These are phyloP conservation scores for Ctenicera cuprea DNA, from an alignment of 2,888 invertebrate species.

Conservation along the genomic window DNA sequence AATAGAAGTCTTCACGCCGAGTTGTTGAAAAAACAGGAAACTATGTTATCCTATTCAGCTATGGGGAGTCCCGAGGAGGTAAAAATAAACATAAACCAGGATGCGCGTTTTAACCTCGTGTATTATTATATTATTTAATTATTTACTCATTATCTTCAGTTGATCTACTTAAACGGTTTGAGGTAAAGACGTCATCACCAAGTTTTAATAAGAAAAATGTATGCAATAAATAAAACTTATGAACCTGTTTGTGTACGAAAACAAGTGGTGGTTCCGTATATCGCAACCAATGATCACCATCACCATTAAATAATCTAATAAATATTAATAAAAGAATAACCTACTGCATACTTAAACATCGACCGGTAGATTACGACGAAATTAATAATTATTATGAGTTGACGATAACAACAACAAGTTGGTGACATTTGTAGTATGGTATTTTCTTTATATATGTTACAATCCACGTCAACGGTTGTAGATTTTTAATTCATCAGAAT, in stretches of 20 bases:
- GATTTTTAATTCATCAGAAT: conserved; percentile 9
- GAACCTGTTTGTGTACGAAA: conserved; percentile 18
- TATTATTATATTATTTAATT: no score
- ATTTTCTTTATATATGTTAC: conserved; percentile 26
- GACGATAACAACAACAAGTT: conserved; percentile 31
- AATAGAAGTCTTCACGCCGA: no score
- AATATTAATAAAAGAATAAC: conserved; percentile 36
- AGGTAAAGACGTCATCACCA: neutral
- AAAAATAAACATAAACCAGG: no score
- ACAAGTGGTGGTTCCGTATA: conserved; percentile 9
- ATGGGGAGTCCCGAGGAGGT: no score
- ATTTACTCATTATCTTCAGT: no score
- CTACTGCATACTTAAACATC: conserved; percentile 31
- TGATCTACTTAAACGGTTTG: neutral
- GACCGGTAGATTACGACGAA: conserved; percentile 29
- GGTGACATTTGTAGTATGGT: conserved; percentile 40
- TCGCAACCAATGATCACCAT: conserved; percentile 5
- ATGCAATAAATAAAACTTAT: conserved; percentile 12
- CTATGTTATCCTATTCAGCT: no score
- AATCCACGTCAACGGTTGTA: conserved; percentile 21
- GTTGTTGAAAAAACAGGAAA: no score
- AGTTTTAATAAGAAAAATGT: neutral
- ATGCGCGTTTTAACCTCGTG: neutral
- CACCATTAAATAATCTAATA: conserved; percentile 33
- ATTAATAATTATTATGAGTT: conserved; percentile 31